phyloP scores from a whole-genome alignment of 2,888 invertebrate species.

The Anthrax anthrax region DNA sequence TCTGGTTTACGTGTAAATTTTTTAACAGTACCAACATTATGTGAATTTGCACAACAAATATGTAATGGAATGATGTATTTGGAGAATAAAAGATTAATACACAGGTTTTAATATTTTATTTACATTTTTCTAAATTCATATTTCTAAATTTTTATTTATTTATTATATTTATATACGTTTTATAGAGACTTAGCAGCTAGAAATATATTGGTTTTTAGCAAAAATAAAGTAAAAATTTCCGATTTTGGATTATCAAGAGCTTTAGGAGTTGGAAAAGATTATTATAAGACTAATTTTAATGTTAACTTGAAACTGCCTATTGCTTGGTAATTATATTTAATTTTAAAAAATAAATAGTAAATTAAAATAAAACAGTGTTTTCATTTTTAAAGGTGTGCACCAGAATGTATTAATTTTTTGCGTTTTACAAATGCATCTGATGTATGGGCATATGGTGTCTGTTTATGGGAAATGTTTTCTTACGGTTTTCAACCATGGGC shows the following conservation, averaged over 20 bases:
- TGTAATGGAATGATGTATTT: conserved; percentile 97
- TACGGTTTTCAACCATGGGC: conserved; percentile 99
- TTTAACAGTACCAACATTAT: conserved; percentile 73
- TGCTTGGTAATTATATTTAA: conserved; percentile 59
- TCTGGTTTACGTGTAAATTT: conserved; percentile 81
- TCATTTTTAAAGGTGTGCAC: conserved; percentile 64
- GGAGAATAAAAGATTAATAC: conserved; percentile 90
- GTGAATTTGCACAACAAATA: conserved; percentile 91
- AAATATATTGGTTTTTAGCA: conserved; percentile 93
- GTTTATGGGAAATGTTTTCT: conserved; percentile 99
- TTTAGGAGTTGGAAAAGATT: conserved; percentile 93
- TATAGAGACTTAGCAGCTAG: conserved; percentile 88
- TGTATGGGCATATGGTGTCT: conserved; percentile 96
- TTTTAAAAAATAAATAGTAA: not conserved
- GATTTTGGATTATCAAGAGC: conserved; percentile 95
- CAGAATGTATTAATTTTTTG: conserved; percentile 91
- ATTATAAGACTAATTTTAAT: conserved; percentile 96
- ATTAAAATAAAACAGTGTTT: not conserved
- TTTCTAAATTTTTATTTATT: too few species aligned
- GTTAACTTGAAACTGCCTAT: conserved; percentile 94
- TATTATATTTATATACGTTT: conserved; percentile 14
- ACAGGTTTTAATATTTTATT: conserved; percentile 43
- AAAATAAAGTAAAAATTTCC: conserved; percentile 94
- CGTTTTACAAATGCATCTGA: conserved; percentile 94
- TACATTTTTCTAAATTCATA: not conserved